Evolutionary conservation across 2,888 invertebrate genomes (phyloP), one percentile per base, ranked within the genome.

Genomic region (Fragum whitleyi): DNA sequence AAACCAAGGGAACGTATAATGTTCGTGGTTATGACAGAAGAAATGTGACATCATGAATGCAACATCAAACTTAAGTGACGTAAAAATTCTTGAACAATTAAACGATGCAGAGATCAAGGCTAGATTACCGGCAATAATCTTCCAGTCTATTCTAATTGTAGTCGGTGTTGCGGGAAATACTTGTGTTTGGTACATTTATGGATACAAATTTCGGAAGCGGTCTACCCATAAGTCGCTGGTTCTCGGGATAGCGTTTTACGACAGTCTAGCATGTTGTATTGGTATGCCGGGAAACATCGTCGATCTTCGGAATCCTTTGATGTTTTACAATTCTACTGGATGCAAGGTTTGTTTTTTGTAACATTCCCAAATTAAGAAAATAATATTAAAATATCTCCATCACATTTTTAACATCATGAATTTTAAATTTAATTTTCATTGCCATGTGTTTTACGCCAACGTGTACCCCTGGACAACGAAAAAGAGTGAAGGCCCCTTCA

Each of bases 231-330:
- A 36, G 28, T 23, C 23, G 21, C 32, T 23, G 23, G 55, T 70
- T 7, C 26, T 70, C 11, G 70, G 53, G 5, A 70, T 57, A n/a
- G 70, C 55, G 5, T 32, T 70, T n/a, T 55, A 55, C 51, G 70
- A 70, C 36, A 53, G 21, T 16, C 23, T 55, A 23, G 70, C 70
- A 1, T 70, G 70, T 36, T 55, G 70, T 32, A 9, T 55, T 19
- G 70, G 55, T 1, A 70, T 70, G 21, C 70, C 70, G 26, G 70
- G 70, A 57, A 53, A 55, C 28, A 55, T 70, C 21, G 29, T 57
- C 3, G 55, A 70, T 21, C 53, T 70, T n/a, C 19, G 36, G 32
- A 70, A 70, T 16, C 70, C 70, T 1, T 57, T 36, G 6, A 70
- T 32, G 55, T 70, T 70, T 32, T 70, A 70, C 57, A 70, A 53